Evolutionary conservation across 2,113 vertebrate species (phyloP).

Genomic region (Callocephalon fimbriatum): DNA sequence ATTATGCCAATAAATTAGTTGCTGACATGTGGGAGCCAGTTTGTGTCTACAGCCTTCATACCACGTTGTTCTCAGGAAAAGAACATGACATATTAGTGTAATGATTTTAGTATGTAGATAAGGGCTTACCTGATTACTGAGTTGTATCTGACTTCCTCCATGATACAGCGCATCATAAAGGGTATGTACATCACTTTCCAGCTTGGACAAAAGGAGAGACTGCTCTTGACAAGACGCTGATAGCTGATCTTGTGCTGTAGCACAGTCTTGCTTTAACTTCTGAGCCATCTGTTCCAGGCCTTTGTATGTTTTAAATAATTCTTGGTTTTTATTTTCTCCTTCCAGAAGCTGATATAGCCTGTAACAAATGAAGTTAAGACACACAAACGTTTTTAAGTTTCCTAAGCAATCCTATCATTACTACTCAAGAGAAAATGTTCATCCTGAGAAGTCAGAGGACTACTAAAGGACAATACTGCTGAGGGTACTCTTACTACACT

Average conservation of each 20-base stretch:
- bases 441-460: not conserved
- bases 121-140: slow-evolving; percentile 84
- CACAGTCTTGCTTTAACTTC: slow-evolving; percentile 78
- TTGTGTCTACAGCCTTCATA: not conserved
- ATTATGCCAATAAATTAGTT: not conserved
- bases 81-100: not conserved
- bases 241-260: slow-evolving; percentile 71
- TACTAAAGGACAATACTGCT: not conserved
- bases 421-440: not conserved
- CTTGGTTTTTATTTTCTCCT: slow-evolving; percentile 71
- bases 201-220: slow-evolving; percentile 67
- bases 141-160: slow-evolving; percentile 81
- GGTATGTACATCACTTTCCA: slow-evolving; percentile 75
- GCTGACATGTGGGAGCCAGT: not conserved
- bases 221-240: slow-evolving; percentile 75
- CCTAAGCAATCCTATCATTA: not conserved
- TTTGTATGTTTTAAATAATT: slow-evolving; percentile 86
- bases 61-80: not conserved
- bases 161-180: slow-evolving; percentile 79
- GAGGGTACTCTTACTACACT: not conserved
- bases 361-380: slow-evolving; percentile 32
- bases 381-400: not conserved
- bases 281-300: slow-evolving; percentile 80
- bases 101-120: not conserved
- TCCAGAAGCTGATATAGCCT: slow-evolving; percentile 89